phyloP scores from a whole-genome alignment of 2,888 invertebrate genomes.

The Diachrysia chrysitis region DNA sequence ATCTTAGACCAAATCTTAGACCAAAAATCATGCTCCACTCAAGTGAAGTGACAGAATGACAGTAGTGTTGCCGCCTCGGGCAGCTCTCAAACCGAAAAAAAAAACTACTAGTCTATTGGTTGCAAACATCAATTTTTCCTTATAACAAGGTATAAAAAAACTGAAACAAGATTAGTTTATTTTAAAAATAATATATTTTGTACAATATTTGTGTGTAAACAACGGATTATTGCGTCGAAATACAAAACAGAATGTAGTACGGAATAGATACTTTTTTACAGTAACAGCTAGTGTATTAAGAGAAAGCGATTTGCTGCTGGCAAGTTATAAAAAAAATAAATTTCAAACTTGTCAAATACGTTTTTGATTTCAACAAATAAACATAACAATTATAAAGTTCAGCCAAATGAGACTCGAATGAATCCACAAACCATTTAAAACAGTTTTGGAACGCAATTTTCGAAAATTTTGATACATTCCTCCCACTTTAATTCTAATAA shows the following conservation, averaged over 20 bases:
- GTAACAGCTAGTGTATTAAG: constrained; percentile 16
- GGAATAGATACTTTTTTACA: constrained; percentile 44
- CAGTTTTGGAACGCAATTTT: background rate
- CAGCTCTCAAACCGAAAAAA: no score
- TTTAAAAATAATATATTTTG: constrained; percentile 85
- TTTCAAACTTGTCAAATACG: no score
- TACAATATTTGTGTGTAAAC: constrained; percentile 70
- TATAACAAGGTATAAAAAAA: background rate
- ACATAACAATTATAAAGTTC: background rate
- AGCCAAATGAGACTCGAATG: background rate
- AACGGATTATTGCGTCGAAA: constrained; percentile 43
- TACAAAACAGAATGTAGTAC: constrained; percentile 54
- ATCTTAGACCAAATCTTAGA: no score
- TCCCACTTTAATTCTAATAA: background rate
- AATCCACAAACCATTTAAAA: background rate
- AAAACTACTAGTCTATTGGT: no score
- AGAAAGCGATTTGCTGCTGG: constrained; percentile 29
- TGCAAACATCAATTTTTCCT: background rate
- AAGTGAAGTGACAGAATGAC: no score
- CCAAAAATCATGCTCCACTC: no score
- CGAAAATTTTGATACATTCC: background rate
- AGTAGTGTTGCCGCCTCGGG: no score
- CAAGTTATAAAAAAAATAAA: constrained; percentile 3
- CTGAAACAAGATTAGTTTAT: constrained; percentile 74
- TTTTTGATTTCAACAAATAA: background rate